Percentiles rank a stretch among this genome's conserved stretches.
Evolutionary conservation across 2,113 vertebrate genomes (phyloP).

Genomic region (Misgurnus anguillicaudatus): DNA sequence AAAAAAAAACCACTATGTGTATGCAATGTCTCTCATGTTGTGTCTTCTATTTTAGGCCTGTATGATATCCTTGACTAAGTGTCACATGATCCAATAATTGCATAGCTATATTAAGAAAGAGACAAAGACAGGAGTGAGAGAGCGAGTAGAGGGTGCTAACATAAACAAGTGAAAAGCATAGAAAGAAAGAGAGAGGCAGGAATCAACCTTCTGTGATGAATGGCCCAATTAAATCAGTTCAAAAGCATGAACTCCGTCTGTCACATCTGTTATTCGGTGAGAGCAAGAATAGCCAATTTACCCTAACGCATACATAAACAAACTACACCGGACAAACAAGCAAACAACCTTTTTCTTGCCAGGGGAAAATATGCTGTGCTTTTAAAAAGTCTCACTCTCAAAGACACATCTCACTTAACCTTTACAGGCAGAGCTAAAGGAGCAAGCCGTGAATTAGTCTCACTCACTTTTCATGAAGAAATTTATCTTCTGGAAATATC

Average conservation of each 20-base stretch:
- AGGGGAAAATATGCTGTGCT: not conserved
- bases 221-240: slow-evolving; percentile 57
- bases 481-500: slow-evolving; percentile 39
- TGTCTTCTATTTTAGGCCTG: not conserved
- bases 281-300: slow-evolving; percentile 42
- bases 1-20: too few species aligned
- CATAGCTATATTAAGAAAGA: not conserved
- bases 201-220: slow-evolving; percentile 50
- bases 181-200: slow-evolving; percentile 22
- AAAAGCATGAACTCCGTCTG: slow-evolving; percentile 31
- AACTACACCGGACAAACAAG: not conserved
- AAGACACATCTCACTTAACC: slow-evolving; percentile 38
- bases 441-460: slow-evolving; percentile 10
- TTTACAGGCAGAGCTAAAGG: slow-evolving; percentile 32
- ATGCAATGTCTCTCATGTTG: too few species aligned
- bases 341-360: slow-evolving; percentile 8
- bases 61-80: not conserved
- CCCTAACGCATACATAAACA: slow-evolving; percentile 29
- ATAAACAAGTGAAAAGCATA: not conserved
- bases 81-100: slow-evolving; percentile 4
- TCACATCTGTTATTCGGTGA: slow-evolving; percentile 35
- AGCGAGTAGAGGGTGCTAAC: not conserved
- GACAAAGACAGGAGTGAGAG: not conserved
- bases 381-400: not conserved
- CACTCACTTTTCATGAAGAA: slow-evolving; percentile 8